phyloP scores from a whole-genome alignment of 2,113 vertebrate genomes.

The Tautogolabrus adspersus region DNA sequence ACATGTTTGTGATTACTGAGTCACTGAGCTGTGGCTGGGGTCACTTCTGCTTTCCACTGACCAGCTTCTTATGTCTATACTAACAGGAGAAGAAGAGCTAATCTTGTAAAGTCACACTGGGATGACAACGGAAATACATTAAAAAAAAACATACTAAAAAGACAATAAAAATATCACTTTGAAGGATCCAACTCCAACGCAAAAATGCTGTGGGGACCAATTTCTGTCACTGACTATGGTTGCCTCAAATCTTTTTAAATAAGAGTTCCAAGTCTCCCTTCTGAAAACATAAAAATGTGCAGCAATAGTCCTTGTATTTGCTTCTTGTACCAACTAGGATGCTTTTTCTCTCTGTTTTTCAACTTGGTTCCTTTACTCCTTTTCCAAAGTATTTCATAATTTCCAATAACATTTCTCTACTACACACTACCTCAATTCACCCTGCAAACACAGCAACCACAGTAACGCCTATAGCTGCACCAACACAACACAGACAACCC shows the following conservation, averaged over 20 bases:
- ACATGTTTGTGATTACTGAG: conserved; percentile 36
- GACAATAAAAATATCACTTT: not conserved
- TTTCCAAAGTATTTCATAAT: not conserved
- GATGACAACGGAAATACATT: conserved; percentile 49
- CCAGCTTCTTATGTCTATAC: not conserved
- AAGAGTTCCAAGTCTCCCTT: not conserved
- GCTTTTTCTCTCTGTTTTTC: not conserved
- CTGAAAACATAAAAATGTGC: too few species aligned
- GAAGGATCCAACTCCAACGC: not conserved
- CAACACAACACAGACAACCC: conserved; percentile 23
- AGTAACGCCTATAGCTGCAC: conserved; percentile 14
- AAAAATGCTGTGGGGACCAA: not conserved
- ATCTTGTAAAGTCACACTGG: conserved; percentile 45
- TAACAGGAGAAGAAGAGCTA: conserved; percentile 17
- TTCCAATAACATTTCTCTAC: conserved; percentile 7
- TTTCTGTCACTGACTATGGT: too few species aligned
- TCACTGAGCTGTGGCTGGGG: conserved; percentile 37
- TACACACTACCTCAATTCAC: conserved; percentile 20
- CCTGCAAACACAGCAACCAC: conserved; percentile 49
- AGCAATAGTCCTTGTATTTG: not conserved
- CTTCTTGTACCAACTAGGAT: not conserved
- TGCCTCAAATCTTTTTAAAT: not conserved
- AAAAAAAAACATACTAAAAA: conserved; percentile 16
- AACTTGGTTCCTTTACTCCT: conserved; percentile 1
- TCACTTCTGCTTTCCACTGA: conserved; percentile 63